Evolutionary conservation across 2,888 invertebrate species (phyloP), one percentile per base, ranked within the genome.

Genomic region (Lysandra bellargus): DNA sequence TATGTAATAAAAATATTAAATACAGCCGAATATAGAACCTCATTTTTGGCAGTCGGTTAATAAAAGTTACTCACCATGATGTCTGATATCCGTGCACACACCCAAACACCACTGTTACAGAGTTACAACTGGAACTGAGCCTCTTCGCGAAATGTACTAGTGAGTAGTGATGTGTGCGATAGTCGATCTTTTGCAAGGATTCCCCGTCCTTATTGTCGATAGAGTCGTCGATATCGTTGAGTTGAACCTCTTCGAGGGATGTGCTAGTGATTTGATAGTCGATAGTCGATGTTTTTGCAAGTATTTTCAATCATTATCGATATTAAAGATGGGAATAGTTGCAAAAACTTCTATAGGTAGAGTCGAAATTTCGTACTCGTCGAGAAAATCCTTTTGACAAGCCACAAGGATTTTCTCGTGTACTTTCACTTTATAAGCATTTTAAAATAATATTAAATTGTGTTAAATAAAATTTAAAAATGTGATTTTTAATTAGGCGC

Each of bases 61-160:
- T 30, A 12, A 64, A 23, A 30, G 6, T 5, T 37, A 74, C 74
- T 40, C 74, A 74, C 74, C 74, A 74, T 74, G 74, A 9, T 74
- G 74, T 44, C 33, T 1, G 7, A 23, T 44, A 44, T 74, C n/a
- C 49, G 53, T 30, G 75, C 49, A 57, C 76, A 76, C 76, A 76
- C 76, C 76, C 33, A 17, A 33, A 33, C 57, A 73, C 40, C n/a
- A 44, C 53, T 76, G 76, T 69, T 49, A 79, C 72, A 9, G 85
- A 86, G 30, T 88, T 84, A 75, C 89, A 91, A 57, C 90, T 92
- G 76, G 87, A 91, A 57, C 90, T 92, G 76, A 87, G 33, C 33
- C 33, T 69, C 33, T 4, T 33, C 69, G 33, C 69, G 69, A 69
- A 69, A 69, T 33, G 33, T 69, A 2, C 33, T 33, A 69, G 69